Evolutionary conservation across 2,113 vertebrate genomes (phyloP).

Genomic region (Seriola aureovittata): DNA sequence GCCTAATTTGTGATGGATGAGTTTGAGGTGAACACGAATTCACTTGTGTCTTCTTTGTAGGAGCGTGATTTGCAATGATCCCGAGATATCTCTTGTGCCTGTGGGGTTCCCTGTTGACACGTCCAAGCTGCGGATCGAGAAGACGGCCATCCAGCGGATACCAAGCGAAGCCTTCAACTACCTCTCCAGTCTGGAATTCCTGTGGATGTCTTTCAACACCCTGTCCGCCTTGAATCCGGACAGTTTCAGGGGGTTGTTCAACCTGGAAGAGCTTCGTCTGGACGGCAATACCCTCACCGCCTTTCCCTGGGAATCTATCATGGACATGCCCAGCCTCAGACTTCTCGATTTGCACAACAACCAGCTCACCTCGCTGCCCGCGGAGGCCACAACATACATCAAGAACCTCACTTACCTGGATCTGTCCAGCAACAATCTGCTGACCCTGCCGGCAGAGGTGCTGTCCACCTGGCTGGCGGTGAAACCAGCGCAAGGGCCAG

Average conservation of each 20-base stretch:
- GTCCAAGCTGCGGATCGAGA: slow-evolving; percentile 92
- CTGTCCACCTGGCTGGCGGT: slow-evolving; percentile 89
- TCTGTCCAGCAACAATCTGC: slow-evolving; percentile 94
- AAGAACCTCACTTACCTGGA: slow-evolving; percentile 95
- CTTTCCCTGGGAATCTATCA: slow-evolving; percentile 95
- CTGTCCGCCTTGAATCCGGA: slow-evolving; percentile 86
- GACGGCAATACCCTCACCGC: slow-evolving; percentile 91
- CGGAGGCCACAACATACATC: slow-evolving; percentile 88
- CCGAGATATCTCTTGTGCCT: slow-evolving; percentile 92
- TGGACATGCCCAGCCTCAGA: slow-evolving; percentile 89
- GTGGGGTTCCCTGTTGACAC: slow-evolving; percentile 91
- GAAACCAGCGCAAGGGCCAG: slow-evolving; percentile 84
- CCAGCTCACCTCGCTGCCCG: slow-evolving; percentile 87
- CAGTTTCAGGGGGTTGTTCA: slow-evolving; percentile 89
- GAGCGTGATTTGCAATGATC: slow-evolving; percentile 95
- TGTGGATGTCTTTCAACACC: slow-evolving; percentile 97
- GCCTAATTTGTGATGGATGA: not conserved
- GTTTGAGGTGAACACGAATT: not conserved
- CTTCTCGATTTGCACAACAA: slow-evolving; percentile 97
- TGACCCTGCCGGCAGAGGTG: slow-evolving; percentile 91
- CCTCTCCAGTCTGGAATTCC: slow-evolving; percentile 92
- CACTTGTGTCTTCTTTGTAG: slow-evolving; percentile 72
- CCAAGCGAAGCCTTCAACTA: slow-evolving; percentile 90
- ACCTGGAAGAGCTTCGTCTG: slow-evolving; percentile 92
- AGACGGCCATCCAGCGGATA: slow-evolving; percentile 92